Percentiles rank a stretch among this genome's conserved stretches.
These are phyloP conservation scores for Margaritifera margaritifera DNA, from an alignment of 2,888 invertebrate genomes.

Conservation along the genomic window DNA sequence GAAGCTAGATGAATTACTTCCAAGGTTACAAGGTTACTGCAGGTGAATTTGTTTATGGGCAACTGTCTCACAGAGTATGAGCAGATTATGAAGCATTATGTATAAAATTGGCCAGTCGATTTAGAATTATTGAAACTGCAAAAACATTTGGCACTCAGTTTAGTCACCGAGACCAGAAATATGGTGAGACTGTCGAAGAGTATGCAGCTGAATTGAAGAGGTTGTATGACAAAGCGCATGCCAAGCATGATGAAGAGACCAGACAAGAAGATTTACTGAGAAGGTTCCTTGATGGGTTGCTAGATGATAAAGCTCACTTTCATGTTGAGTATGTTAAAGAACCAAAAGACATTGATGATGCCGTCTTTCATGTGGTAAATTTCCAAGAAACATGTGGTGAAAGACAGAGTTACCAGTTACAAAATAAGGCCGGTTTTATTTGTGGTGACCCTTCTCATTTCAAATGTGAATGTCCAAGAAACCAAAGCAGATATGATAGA, in stretches of 20 bases:
- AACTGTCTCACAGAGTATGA: constrained; percentile 3
- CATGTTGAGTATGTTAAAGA: constrained; percentile 22
- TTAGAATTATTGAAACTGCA: constrained; percentile 15
- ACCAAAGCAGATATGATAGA: not conserved
- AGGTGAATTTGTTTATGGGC: constrained; percentile 15
- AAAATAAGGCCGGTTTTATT: constrained; percentile 8
- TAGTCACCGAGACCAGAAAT: constrained; percentile 7
- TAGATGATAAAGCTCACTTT: constrained; percentile 27
- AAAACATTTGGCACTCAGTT: constrained; percentile 15
- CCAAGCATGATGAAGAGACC: constrained; percentile 12
- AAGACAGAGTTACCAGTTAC: not conserved
- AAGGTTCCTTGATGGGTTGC: constrained; percentile 18
- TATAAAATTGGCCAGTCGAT: constrained; percentile 10
- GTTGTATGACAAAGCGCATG: constrained; percentile 9
- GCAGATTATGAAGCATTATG: constrained; percentile 13
- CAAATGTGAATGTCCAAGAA: constrained; percentile 9
- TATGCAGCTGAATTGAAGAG: constrained; percentile 22
- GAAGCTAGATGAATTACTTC: too few species aligned
- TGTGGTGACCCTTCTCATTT: constrained; percentile 17
- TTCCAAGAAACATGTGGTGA: constrained; percentile 16
- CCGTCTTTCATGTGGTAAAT: constrained; percentile 10
- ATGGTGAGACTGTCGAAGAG: constrained; percentile 14
- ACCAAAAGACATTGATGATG: constrained; percentile 21
- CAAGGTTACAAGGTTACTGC: not conserved
- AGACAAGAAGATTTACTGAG: constrained; percentile 21